Base-by-base conservation (phyloP, 2,797 vertebrate genomes). In the Sebastes alutus region DNA sequence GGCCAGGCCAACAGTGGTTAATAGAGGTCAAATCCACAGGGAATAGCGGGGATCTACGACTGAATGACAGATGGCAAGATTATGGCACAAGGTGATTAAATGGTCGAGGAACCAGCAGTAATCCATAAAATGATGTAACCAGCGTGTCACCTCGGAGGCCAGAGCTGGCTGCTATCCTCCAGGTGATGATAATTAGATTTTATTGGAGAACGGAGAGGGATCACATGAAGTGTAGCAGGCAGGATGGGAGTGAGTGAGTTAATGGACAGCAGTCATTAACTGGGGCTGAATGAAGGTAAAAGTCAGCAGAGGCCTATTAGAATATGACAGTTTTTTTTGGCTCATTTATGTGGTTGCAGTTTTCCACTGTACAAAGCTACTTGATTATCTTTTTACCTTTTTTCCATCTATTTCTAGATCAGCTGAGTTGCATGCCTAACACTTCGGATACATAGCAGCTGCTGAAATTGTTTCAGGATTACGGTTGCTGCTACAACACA, bases 41-140 rank as follows among this genome's bases (percentile, higher is more conserved):
- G 89, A 87, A 61, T 13, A 23, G 35, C 4, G 8, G 63, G 72
- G 66, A 81, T 87, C 78, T 74, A 63, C 65, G 70, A 30, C 75
- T 75, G 68, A 77, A 85, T 86, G 59, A 91, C 87, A 89, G 89
- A 93, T 87, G 72, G 84, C 58, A 63, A 82, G 79, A 90, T 87
- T 88, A 87, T 79, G 72, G 79, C 68, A 75, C 52, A 54, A 33
- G 70, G 75, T 91, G 85, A 88, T 92, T 90, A 89, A 91, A 87
- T 76, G 75, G 77, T 55, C 22, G 23, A 25, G 8, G 79, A 83
- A 85, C 85, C 62, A 29, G 75, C 77, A 64, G 76, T 77, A 89
- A 93, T 94, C 93, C 75, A 90, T 93, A 87, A 89, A 82, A 74
- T 84, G 72, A 92, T 82, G 86, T 87, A 86, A 90, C 66, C 69